These are phyloP conservation scores for Psylliodes chrysocephalus DNA, from an alignment of 2,888 invertebrate genomes.

Conservation along the genomic window DNA sequence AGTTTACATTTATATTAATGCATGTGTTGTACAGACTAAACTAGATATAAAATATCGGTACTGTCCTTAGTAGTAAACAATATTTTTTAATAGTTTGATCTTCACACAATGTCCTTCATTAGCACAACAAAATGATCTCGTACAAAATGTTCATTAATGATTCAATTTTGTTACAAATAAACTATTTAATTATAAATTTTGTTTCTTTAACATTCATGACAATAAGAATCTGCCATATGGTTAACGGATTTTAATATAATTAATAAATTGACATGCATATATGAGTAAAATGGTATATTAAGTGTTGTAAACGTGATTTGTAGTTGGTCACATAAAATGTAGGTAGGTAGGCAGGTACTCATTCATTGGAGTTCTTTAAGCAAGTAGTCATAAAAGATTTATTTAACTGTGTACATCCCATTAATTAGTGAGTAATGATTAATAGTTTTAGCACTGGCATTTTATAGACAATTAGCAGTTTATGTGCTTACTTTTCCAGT, in stretches of 20 bases:
- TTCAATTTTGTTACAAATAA: not conserved
- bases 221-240: not conserved
- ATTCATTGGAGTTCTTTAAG: not conserved
- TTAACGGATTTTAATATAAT: not conserved
- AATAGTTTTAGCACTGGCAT: constrained; percentile 2
- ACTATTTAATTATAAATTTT: not conserved
- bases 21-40: too few species aligned
- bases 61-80: too few species aligned
- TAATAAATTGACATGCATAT: too few species aligned
- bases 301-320: not conserved
- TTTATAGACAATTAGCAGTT: constrained; percentile 10
- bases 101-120: not conserved
- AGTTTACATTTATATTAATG: too few species aligned
- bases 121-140: not conserved
- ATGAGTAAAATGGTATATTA: not conserved
- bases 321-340: not conserved
- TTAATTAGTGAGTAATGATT: constrained; percentile 9
- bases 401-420: constrained; percentile 3
- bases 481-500: not conserved
- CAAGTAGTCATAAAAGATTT: constrained; percentile 4
- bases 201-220: not conserved
- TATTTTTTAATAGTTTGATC: too few species aligned
- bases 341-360: not conserved
- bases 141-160: not conserved
- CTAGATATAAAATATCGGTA: too few species aligned